These are phyloP conservation scores for Bubo bubo DNA, from an alignment of 2,113 vertebrate species.

Conservation along the genomic window DNA sequence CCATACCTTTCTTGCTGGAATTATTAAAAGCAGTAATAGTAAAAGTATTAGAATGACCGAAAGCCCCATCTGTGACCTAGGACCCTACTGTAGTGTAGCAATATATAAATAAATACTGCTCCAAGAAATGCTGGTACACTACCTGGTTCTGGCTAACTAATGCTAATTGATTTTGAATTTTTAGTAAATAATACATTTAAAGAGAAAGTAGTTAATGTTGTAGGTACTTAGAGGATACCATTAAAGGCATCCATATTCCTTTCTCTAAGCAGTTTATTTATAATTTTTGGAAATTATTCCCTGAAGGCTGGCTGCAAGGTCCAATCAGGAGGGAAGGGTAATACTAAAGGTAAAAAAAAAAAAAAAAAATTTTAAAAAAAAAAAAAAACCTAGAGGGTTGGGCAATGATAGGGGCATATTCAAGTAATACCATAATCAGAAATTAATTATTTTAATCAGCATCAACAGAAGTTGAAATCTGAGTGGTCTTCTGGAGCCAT, in stretches of 20 bases:
- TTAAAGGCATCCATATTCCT: not conserved
- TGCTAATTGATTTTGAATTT: not conserved
- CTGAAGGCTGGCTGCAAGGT: not conserved
- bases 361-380: not conserved
- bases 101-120: not conserved
- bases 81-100: not conserved
- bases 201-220: not conserved
- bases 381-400: not conserved
- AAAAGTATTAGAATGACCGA: not conserved
- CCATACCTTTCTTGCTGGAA: not conserved
- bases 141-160: not conserved
- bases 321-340: not conserved
- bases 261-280: not conserved
- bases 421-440: not conserved
- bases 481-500: not conserved
- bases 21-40: not conserved
- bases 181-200: not conserved
- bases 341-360: not conserved
- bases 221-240: not conserved
- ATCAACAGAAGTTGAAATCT: not conserved
- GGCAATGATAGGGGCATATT: not conserved
- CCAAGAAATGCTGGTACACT: not conserved
- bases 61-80: not conserved
- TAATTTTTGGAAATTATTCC: not conserved
- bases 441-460: not conserved